Base-by-base conservation (phyloP, 2,797 vertebrate species). In the Pyrrhura leucotis region DNA sequence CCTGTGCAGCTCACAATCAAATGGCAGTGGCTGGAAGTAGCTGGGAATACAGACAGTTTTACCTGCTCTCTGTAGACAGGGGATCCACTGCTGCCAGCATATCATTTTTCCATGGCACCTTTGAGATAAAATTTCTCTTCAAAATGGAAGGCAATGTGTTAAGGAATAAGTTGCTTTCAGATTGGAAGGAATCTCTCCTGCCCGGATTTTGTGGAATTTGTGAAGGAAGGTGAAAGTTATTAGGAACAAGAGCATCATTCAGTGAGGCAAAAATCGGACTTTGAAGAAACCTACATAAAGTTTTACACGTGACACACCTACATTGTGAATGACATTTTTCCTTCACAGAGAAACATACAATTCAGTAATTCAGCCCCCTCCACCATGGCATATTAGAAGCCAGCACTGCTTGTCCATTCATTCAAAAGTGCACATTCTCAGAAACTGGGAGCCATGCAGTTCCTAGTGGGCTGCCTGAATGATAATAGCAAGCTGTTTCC, bases 251-350 rank as follows among this genome's bases (percentile, higher is more conserved):
- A 67, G 69, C 71, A 80, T 65, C 78, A 86, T 90, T 95, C 68
- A 96, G 26, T 1, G 6, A 85, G 48, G 42, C 78, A 84, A 86
- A 95, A 90, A 56, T 4, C 23, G 22, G 68, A 85, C 31, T 88
- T 91, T 87, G 84, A 92, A 82, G 90, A 96, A 94, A 53, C 76
- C 74, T 93, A 89, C 91, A 93, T 96, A 79, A 94, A 92, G 44
- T 74, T 76, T 87, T 93, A 79, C 96, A 95, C 53, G 92, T 96
- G 96, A 96, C 89, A 97, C 97, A 96, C 90, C 96, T 96, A 96
- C 96, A 92, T 94, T 81, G 68, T 92, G 95, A 93, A 94, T 90
- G 62, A 88, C 89, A 91, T 96, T 96, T 90, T 91, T 94, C 66
- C 63, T 92, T 95, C 89, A 87, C 71, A 96, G 94, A 89, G 50